Evolutionary conservation across 2,113 vertebrate species (phyloP).

Genomic region (Camelus bactrianus): DNA sequence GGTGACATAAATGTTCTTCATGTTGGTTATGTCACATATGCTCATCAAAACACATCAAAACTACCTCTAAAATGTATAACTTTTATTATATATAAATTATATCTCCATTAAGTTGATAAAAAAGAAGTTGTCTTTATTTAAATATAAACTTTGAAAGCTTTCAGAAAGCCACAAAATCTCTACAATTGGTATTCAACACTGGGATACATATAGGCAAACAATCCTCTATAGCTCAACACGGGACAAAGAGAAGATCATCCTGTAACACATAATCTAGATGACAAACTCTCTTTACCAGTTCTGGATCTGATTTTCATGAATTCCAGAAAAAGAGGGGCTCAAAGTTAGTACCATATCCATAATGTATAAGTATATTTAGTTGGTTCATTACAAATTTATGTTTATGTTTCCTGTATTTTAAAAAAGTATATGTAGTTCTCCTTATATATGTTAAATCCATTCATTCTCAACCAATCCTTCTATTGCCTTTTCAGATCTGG

Average conservation of each 20-base stretch:
- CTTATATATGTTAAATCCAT: background rate
- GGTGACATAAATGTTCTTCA: background rate
- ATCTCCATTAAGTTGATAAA: background rate
- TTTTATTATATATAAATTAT: conserved; percentile 37
- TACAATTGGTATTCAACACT: background rate
- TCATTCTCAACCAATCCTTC: background rate
- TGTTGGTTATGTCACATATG: background rate
- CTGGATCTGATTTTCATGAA: background rate
- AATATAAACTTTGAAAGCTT: background rate
- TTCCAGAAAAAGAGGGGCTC: background rate
- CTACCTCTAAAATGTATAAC: background rate
- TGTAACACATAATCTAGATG: background rate
- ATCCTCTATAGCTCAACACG: background rate
- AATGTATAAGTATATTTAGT: background rate
- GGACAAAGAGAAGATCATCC: background rate
- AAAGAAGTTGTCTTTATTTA: background rate
- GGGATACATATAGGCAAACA: background rate
- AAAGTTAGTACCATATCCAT: background rate
- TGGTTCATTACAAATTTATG: background rate
- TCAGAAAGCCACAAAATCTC: conserved; percentile 9
- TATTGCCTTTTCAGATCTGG: background rate
- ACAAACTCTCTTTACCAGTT: background rate
- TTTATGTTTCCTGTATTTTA: background rate
- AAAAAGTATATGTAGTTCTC: background rate
- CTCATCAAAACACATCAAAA: conserved; percentile 9